Base-by-base conservation (phyloP, 2,888 invertebrate species). In the Pyrrhosoma nymphula region DNA sequence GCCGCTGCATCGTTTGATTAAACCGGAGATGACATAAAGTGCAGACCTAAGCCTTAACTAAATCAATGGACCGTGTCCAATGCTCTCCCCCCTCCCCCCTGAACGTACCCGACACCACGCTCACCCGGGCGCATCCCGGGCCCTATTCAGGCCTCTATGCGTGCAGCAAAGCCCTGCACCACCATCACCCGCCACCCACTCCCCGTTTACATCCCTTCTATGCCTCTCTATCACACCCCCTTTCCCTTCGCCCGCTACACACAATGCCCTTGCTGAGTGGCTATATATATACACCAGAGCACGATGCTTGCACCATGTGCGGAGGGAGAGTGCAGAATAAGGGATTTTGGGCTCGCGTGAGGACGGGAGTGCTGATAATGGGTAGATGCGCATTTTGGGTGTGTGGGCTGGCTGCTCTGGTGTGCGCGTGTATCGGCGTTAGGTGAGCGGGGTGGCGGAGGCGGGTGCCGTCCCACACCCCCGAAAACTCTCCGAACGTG, bases 1-100 rank as follows among this genome's bases (percentile, higher is more conserved):
- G 47, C 39, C 14, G 93, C n/a, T 63, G n/a, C 63, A 69, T 75
- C 93, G 93, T 93, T 93, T 93, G 93, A 93, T 93, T 93, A 93
- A 93, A 93, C 93, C 93, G 63, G 69, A 69, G 93, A 93, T 93
- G 93, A 93, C 93, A 93, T 93, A 93, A 93, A 93, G 93, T 93
- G 93, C 93, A 93, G 93, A 93, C 63, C 82, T 93, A 93, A 93
- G 93, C 93, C 93, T 93, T 93, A 82, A 93, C 93, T 93, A 93
- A 93, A 93, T 93, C 93, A 93, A 93, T 93, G 93, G 93, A 75
- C 39, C 93, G 93, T 39, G 89, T 89, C 82, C 82, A 82, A 35
- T 35, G 82, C 55, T 89, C 89, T 39, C 55, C 20, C 89, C 89
- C 14, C 56, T n/a, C 4, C 47, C 88, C 20, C 23, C 35, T 47